Evolutionary conservation across 2,888 invertebrate species (phyloP).

Genomic region (Ormyrus rosae): DNA sequence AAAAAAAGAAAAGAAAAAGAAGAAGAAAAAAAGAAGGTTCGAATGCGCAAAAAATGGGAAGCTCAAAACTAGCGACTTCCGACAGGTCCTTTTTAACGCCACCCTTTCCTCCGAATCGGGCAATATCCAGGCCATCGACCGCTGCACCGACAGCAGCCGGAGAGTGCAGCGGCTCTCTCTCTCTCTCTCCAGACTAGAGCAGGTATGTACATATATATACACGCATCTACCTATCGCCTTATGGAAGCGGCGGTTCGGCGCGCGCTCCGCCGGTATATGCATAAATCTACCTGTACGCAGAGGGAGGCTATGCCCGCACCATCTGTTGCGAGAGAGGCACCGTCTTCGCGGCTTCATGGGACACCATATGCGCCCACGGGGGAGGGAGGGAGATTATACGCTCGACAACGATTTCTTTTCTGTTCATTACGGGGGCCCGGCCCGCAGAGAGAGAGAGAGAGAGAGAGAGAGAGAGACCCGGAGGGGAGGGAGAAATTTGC

Average conservation of each 20-base stretch:
- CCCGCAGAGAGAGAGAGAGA: constrained; percentile 6
- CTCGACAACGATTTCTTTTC: constrained; percentile 38
- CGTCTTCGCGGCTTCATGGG: constrained; percentile 45
- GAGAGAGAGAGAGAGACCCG: too few relatives aligned
- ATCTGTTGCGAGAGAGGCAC: constrained; percentile 45
- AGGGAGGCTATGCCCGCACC: constrained; percentile 27
- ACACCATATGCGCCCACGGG: constrained; percentile 48
- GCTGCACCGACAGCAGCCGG: background rate
- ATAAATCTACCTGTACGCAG: background rate
- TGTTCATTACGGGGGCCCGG: constrained; percentile 29
- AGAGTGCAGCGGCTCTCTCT: background rate
- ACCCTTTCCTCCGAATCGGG: too few relatives aligned
- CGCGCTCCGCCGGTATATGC: background rate
- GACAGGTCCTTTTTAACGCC: too few relatives aligned
- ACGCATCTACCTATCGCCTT: too few relatives aligned
- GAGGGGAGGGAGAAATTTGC: constrained; percentile 11
- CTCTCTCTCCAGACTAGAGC: too few relatives aligned
- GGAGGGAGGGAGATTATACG: constrained; percentile 40
- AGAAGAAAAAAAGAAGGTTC: too few relatives aligned
- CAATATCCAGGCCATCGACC: too few relatives aligned
- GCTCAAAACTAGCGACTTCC: too few relatives aligned
- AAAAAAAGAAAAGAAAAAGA: too few relatives aligned
- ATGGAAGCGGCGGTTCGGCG: background rate
- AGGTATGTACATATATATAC: too few relatives aligned
- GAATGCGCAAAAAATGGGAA: too few relatives aligned